Base-by-base conservation (phyloP, 2,888 invertebrate genomes). In the Chorisops tibialis region DNA sequence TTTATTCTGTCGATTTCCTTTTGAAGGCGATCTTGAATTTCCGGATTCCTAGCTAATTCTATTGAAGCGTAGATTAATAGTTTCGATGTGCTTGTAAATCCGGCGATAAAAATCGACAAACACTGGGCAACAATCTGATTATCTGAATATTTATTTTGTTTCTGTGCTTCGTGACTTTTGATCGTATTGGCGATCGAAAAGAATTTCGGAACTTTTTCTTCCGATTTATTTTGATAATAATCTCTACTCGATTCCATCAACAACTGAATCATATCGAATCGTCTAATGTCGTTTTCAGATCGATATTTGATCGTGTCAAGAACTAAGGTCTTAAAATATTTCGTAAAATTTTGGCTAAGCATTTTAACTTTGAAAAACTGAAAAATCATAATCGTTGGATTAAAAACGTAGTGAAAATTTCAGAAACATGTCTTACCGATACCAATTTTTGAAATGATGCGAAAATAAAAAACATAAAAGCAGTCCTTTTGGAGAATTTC, bases 81-180 rank as follows among this genome's bases (percentile, higher is more conserved):
- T 4, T 72, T 69, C 0, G 78, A 69, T 0, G 74, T 72, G 0
- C 82, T 81, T 48, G 84, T 83, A 24, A 83, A 84, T 0, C 84
- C 84, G 19, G 82, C 84, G 22, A 83, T 71, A 68, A 83, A 81
- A 72, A 84, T 84, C 0, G 83, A 62, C 3, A 82, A 76, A 16
- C 80, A 80, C 72, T 85, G 85, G 0, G 84, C 82, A 1, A 82
- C 80, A 12, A 85, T 77, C 59, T 84, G 83, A 0, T 80, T 77
- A 65, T 84, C 82, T 6, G 68, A 71, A 75, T 76, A 76, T 22
- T 72, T 24, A 7, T 4, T 7, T 24, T 5, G 24, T 5, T 24
- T 7, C 24, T 24, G 7, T n/a, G n/a, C n/a, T 24, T 7, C 4
- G 24, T 24, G 24, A n/a, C n/a, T n/a, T n/a, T n/a, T 7, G 24